Evolutionary conservation across 2,113 vertebrate genomes (phyloP), one percentile per base, ranked within the genome.

Genomic region (Canis aureus): DNA sequence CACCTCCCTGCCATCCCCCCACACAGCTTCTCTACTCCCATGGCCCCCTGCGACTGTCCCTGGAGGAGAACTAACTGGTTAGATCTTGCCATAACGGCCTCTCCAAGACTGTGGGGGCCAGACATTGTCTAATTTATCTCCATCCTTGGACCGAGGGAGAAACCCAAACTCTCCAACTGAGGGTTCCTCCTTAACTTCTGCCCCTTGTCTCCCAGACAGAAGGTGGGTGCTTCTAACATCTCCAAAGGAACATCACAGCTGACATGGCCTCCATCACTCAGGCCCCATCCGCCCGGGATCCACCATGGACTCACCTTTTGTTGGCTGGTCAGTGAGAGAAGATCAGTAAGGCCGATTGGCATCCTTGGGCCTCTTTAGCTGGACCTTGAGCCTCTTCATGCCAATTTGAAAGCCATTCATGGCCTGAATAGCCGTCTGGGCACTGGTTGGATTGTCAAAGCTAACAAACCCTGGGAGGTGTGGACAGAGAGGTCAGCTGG

Each of bases 381-480:
- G 99, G 98, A 99, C 99, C 99, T 99, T 99, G 99, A 99, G 99
- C 99, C 99, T 99, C 99, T 99, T 99, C 99, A 99, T 99, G 98
- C 99, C 99, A 95, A 99, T 99, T 98, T 99, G 99, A 99, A 99
- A 99, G 99, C 99, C 99, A 94, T 99, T 99, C 99, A 99, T 99
- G 97, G 99, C 99, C 99, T 99, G 99, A 98, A 99, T 99, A 98
- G 99, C 99, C 29, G 99, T 99, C 99, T 99, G 99, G 99, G 99
- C 99, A 69, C 99, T 99, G 98, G 99, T 99, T 29, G 99, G 99
- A 99, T 99, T 99, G 99, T 99, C 99, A 98, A 99, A 99, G 99
- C 99, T 99, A 99, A 99, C 99, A 95, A 99, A 99, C 98, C 99
- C 99, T 99, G 98, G 95, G 60, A 6, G 97, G 2, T 2, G 79